Evolutionary conservation across 2,888 invertebrate species (phyloP).

Genomic region (Amorpha juglandis): DNA sequence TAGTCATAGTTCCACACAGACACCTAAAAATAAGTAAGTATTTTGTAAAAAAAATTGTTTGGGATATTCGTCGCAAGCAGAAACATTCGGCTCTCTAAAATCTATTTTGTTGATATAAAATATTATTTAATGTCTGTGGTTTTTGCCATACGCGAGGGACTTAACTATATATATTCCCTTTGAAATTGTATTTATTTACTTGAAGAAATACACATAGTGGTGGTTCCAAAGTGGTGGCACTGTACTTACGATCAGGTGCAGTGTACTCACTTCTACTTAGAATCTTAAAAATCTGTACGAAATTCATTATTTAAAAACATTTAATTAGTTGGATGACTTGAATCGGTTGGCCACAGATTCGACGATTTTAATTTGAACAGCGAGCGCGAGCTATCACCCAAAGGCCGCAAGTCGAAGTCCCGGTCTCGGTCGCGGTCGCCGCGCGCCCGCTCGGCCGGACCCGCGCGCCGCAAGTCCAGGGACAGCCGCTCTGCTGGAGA

Average conservation of each 20-base stretch:
- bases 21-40: conserved; percentile 74
- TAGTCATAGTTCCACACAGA: conserved; percentile 71
- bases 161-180: too few species aligned
- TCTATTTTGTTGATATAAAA: too few species aligned
- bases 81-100: too few species aligned
- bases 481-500: conserved; percentile 76
- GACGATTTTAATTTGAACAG: conserved; percentile 82
- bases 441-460: conserved; percentile 48
- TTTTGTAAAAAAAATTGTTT: conserved; percentile 8
- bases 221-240: too few species aligned
- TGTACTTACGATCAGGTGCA: too few species aligned
- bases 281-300: conserved; percentile 1
- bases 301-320: not conserved
- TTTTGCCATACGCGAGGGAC: too few species aligned
- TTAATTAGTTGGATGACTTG: not conserved
- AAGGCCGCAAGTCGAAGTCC: conserved; percentile 60
- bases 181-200: too few species aligned
- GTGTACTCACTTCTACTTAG: not conserved
- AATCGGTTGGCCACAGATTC: conserved; percentile 55
- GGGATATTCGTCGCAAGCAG: not conserved
- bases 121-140: too few species aligned
- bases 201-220: too few species aligned
- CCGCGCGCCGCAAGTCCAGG: conserved; percentile 67
- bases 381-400: conserved; percentile 75
- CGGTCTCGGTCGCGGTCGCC: conserved; percentile 59